Percentiles rank a stretch among this genome's conserved stretches.
Evolutionary conservation across 2,797 vertebrate species (phyloP).

Genomic region (Podargus strigoides): DNA sequence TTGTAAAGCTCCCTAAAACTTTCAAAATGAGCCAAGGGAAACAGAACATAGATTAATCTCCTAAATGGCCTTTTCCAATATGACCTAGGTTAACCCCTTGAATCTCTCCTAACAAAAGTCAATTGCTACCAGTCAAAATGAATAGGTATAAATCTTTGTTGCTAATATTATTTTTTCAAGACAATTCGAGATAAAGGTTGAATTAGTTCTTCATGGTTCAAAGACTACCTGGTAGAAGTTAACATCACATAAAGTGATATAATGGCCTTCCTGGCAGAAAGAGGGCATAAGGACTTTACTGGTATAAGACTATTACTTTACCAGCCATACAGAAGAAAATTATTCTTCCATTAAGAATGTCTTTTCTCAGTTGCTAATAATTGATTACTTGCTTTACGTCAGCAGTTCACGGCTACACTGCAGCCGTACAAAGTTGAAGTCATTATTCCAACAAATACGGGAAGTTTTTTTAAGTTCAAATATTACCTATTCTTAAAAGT

Average conservation of each 20-base stretch:
- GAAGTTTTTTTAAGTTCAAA: background rate
- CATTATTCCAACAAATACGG: background rate
- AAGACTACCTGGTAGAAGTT: background rate
- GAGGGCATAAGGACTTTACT: background rate
- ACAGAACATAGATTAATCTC: background rate
- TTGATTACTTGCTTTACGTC: background rate
- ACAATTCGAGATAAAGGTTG: background rate
- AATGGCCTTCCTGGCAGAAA: background rate
- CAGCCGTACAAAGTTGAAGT: background rate
- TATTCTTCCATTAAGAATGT: background rate
- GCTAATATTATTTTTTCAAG: background rate
- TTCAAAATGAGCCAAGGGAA: background rate
- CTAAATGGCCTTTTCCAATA: background rate
- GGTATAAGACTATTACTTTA: background rate
- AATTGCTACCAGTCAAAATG: background rate
- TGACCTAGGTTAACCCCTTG: background rate
- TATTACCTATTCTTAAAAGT: background rate
- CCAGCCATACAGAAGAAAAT: background rate
- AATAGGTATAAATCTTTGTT: background rate
- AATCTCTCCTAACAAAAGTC: background rate
- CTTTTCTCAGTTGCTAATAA: background rate
- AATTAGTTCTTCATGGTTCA: slow-evolving; percentile 7
- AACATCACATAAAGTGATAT: background rate
- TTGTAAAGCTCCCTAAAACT: background rate
- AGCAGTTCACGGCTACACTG: background rate